These are phyloP conservation scores for Holotrichia oblita DNA, from an alignment of 1,140 invertebrate genomes.

Conservation along the genomic window DNA sequence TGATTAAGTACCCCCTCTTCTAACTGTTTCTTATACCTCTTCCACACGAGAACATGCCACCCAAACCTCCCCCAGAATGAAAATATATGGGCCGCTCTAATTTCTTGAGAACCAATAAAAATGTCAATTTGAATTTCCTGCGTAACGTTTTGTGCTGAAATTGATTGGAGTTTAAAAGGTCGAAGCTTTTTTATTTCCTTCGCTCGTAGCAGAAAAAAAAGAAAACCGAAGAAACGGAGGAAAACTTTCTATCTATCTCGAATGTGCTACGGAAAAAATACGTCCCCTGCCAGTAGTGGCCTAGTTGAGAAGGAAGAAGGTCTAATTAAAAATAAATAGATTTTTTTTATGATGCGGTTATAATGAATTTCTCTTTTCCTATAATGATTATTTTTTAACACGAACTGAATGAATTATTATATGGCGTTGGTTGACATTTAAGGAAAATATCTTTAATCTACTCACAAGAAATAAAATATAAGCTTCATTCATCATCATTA, in stretches of 20 bases:
- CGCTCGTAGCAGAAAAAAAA: neutral
- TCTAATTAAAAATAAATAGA: slow-evolving; percentile 7
- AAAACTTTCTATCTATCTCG: neutral
- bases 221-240: neutral
- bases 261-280: neutral
- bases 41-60: neutral
- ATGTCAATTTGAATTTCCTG: slow-evolving; percentile 27
- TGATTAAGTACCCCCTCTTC: no score
- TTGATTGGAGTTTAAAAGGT: slow-evolving; percentile 35
- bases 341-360: neutral
- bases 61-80: neutral
- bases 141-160: slow-evolving; percentile 7
- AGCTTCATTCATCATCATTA: no score
- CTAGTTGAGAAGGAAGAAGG: neutral
- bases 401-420: no score
- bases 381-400: no score
- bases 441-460: no score
- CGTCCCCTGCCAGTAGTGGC: neutral
- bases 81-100: slow-evolving; percentile 11
- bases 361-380: no score
- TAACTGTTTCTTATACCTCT: neutral
- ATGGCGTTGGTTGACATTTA: no score
- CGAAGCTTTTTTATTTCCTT: neutral
- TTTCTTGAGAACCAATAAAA: slow-evolving; percentile 30
- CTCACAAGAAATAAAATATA: no score